Percentiles rank a stretch among this genome's conserved stretches.
Evolutionary conservation across 2,113 vertebrate species (phyloP).

Genomic region (Toxotes chatareus): DNA sequence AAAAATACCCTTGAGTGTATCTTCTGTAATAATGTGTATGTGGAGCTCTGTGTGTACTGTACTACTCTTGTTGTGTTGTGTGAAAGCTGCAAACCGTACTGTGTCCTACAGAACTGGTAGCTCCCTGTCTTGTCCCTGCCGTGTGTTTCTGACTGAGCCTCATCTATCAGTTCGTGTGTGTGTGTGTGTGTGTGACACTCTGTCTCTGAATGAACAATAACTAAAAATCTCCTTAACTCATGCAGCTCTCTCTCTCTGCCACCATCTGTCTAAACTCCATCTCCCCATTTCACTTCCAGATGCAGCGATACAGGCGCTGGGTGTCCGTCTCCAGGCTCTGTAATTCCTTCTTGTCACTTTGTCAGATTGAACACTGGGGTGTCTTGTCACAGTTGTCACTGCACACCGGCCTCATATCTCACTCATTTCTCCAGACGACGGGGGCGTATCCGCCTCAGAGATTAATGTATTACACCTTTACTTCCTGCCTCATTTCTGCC

Average conservation of each 20-base stretch:
- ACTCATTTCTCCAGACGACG: conserved; percentile 42
- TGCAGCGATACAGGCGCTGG: conserved; percentile 13
- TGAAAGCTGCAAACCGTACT: conserved; percentile 8
- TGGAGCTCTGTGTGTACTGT: background rate
- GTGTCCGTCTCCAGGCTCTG: conserved; percentile 39
- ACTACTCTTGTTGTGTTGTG: background rate
- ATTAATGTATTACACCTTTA: conserved; percentile 51
- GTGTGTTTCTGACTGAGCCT: background rate
- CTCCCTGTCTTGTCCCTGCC: background rate
- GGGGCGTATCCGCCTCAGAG: background rate
- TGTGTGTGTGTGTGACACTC: conserved; percentile 14
- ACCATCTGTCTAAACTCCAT: conserved; percentile 57
- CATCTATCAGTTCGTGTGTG: conserved; percentile 25
- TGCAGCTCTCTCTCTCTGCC: conserved; percentile 13
- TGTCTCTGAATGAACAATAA: conserved; percentile 43
- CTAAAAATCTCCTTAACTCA: conserved; percentile 31
- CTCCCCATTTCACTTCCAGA: conserved; percentile 45
- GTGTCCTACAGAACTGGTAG: too few relatives aligned
- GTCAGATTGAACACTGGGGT: conserved; percentile 53
- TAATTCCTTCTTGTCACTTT: conserved; percentile 55
- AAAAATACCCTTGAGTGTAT: background rate
- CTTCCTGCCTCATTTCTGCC: conserved; percentile 8
- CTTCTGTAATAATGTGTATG: too few relatives aligned
- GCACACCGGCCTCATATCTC: conserved; percentile 49
- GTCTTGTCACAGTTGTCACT: conserved; percentile 62